phyloP scores from a whole-genome alignment of 1,140 invertebrate genomes.

The Papilio dardanus region DNA sequence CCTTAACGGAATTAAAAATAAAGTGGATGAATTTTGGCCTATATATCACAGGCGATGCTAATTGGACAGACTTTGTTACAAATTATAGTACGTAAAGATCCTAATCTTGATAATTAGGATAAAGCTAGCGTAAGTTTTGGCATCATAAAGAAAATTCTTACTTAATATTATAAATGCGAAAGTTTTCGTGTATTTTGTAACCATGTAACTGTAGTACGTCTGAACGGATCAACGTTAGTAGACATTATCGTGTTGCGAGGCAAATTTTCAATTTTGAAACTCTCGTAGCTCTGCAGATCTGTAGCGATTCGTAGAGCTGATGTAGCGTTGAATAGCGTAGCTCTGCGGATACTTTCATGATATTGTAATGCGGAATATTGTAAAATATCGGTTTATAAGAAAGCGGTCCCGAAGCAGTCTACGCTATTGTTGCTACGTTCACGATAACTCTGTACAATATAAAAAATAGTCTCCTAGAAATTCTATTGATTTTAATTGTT shows the following conservation, averaged over 20 bases:
- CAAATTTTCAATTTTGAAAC: background rate
- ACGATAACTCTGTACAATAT: no score
- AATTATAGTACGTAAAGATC: constrained; percentile 35
- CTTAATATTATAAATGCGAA: no score
- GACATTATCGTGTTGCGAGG: background rate
- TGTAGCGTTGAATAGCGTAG: background rate
- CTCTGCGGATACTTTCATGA: background rate
- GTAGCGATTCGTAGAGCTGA: background rate
- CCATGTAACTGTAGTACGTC: background rate
- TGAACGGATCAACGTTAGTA: no score
- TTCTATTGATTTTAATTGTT: no score
- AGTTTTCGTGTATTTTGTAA: no score
- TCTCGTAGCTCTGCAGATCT: background rate
- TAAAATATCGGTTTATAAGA: background rate
- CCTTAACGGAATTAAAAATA: constrained; percentile 48
- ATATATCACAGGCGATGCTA: constrained; percentile 37
- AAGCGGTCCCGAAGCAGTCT: background rate
- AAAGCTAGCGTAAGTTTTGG: no score
- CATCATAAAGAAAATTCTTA: no score
- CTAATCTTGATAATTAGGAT: background rate
- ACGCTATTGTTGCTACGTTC: background rate
- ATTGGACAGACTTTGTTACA: constrained; percentile 38
- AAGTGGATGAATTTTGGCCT: constrained; percentile 47
- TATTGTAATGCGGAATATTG: background rate
- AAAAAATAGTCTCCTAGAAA: no score